Base-by-base conservation (phyloP, 2,888 invertebrate species). In the Xestoiulus laeticollis region DNA sequence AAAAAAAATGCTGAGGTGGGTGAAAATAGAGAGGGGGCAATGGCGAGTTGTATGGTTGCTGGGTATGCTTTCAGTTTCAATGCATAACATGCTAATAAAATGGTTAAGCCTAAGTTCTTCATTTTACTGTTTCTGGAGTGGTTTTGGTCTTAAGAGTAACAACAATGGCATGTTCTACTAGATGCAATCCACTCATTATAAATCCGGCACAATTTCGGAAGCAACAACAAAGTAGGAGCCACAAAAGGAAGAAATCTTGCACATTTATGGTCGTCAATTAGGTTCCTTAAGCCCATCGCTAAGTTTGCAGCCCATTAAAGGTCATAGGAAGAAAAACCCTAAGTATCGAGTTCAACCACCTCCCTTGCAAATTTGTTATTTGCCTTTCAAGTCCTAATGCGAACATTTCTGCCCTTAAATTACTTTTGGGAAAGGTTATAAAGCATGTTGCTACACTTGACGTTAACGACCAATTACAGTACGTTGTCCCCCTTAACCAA, bases 261-360 rank as follows among this genome's bases (percentile, higher is more conserved):
- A n/a, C 59, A 59, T 59, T 59, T 59, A n/a, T 59, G 59, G 59
- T n/a, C 59, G 6, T 59, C n/a, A 59, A n/a, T 59, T 59, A 59
- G 59, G 59, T 59, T 59, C 59, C 59, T 19, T 59, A 59, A 59
- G 59, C 59, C 59, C 59, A 59, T 59, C 59, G 19, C 59, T 59
- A 59, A 59, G 59, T 59, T 59, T 59, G 59, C 59, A 59, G n/a
- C n/a, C n/a, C 59, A 59, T 59, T 59, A 59, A n/a, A n/a, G 59
- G 59, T 59, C 59, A n/a, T n/a, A 59, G 59, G 19, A n/a, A 8
- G 59, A 59, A 59, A 59, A 59, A 59, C 1, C 48, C 59, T n/a
- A n/a, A 59, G n/a, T n/a, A 59, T 8, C 19, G 59, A 59, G 59
- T 59, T 59, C 59, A 59, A 59, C 59, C 59, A 59, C 59, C 59